Evolutionary conservation across 1,140 invertebrate species (phyloP), one percentile per base, ranked within the genome.

Genomic region (Lysiphlebus fabarum): DNA sequence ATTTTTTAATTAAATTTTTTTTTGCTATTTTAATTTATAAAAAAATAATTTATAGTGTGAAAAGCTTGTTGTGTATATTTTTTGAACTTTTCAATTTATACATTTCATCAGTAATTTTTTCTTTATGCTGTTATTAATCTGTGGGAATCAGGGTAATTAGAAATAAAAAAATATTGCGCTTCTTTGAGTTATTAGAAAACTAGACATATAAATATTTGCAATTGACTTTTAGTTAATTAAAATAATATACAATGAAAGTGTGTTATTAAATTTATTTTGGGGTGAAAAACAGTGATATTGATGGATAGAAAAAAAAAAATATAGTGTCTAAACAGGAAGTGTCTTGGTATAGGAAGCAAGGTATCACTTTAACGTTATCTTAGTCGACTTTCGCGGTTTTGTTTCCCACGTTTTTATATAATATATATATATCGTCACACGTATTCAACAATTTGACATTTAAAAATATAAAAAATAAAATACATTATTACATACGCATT

Each of bases 361-460:
- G 58, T 60, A 60, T 60, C 58, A 44, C 55, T 60, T 54, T 49
- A 56, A 49, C 59, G 61, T 60, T 57, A 59, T 44, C 62, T 60
- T 54, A 53, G 17, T 49, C 58, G 38, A 60, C 58, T 60, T 60
- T 60, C 58, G 58, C 61, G 62, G 56, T 65, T 69, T 63, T 54
- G 54, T 67, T 70, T 71, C 69, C 70, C 71, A 71, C 65, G 63
- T 69, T 59, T 45, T 59, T 9, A 54, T 57, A 36, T n/a, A 49
- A 26, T 57, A 41, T 42, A 53, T 49, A 38, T 53, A 45, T 60
- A 37, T 26, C 43, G 51, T 51, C 44, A 60, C 49, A 55, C 17
- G 37, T 7, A 36, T n/a, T 34, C 36, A 10, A 5, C 40, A 12
- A 45, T 53, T 44, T 53, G 41, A 37, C 65, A 66, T 64, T 61